Conservation (phyloP, 2,888 invertebrate genomes). For the Meloe dianella region DNA sequence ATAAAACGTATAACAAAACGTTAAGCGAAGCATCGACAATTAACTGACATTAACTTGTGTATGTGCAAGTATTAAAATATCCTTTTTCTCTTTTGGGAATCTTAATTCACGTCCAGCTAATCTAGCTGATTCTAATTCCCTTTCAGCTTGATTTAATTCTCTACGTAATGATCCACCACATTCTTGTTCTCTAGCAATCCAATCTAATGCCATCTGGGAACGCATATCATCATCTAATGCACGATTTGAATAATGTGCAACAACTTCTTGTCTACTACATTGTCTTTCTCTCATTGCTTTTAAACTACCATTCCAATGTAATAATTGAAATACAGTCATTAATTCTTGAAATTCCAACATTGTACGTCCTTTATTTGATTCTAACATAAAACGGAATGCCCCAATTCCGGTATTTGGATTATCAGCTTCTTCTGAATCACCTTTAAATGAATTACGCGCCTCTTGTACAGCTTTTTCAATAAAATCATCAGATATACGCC, state of each 20-base stretch:
- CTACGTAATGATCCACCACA: constrained; percentile 77
- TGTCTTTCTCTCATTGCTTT: constrained; percentile 95
- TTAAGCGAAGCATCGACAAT: constrained; percentile 34
- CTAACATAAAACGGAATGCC: constrained; percentile 77
- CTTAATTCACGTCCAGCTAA: constrained; percentile 88
- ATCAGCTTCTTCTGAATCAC: constrained; percentile 65
- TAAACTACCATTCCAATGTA: constrained; percentile 96
- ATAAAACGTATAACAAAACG: constrained; percentile 36
- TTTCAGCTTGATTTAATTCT: constrained; percentile 83
- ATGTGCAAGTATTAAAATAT: constrained; percentile 88
- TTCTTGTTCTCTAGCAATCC: constrained; percentile 85
- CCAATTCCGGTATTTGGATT: constrained; percentile 75
- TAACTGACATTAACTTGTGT: constrained; percentile 72
- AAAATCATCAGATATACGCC: constrained; percentile 91
- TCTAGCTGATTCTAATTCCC: constrained; percentile 84
- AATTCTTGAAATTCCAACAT: constrained; percentile 96
- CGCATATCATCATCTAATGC: constrained; percentile 95
- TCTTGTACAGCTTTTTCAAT: constrained; percentile 92
- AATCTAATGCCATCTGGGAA: constrained; percentile 94
- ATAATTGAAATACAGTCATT: constrained; percentile 96
- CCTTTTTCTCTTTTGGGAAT: constrained; percentile 95
- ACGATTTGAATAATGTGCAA: constrained; percentile 91
- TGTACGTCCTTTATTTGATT: constrained; percentile 86
- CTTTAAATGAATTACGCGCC: constrained; percentile 86
- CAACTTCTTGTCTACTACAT: constrained; percentile 91